Base-by-base conservation (phyloP, 2,113 vertebrate genomes). In the Sisor rabdophorus region DNA sequence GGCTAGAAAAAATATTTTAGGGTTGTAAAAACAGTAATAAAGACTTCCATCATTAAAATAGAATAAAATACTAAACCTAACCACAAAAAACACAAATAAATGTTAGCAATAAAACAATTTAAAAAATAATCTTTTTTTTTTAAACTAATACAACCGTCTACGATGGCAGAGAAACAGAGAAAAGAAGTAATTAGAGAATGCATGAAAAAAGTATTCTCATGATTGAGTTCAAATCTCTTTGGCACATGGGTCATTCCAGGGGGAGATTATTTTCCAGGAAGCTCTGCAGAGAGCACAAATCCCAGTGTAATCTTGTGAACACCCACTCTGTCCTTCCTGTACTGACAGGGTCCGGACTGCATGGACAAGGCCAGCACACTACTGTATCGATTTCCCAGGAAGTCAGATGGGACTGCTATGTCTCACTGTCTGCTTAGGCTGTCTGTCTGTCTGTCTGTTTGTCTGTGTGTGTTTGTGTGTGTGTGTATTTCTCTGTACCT, bases 1-100 rank as follows among this genome's bases (percentile, higher is more conserved):
- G 50, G 96, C 97, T 99, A 54, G 32, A 65, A 52, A 64, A 32
- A 56, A 20, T 1, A 26, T 40, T 40, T 2, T 20, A 3, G 0
- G n/a, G n/a, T 16, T 40, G 3, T 36, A 47, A 22, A 15, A 63
- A 40, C 0, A 36, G 16, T 40, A 63, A 36, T 16, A 40, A 19
- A 2, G 1, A 36, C 9, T 44, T 24, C 15, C 24, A 4, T 44
- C 24, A 48, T 26, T 67, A 64, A 44, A n/a, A n/a, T n/a, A n/a
- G n/a, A n/a, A 15, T 11, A 47, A 11, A 24, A 47, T 8, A 4
- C 8, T 7, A 36, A 47, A 30, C n/a, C 32, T 13, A 40, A 19
- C n/a, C 17, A 0, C 30, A 9, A 24, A 47, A 47, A 22, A 47
- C n/a, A 64, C 2, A 22, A 44, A 13, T 16, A 52, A 6, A 0